A percentile compares a stretch with the other conserved stretches of the same genome.
Evolutionary conservation across 1,140 invertebrate genomes (phyloP).

Genomic region (Pygmarrhopalites habei): DNA sequence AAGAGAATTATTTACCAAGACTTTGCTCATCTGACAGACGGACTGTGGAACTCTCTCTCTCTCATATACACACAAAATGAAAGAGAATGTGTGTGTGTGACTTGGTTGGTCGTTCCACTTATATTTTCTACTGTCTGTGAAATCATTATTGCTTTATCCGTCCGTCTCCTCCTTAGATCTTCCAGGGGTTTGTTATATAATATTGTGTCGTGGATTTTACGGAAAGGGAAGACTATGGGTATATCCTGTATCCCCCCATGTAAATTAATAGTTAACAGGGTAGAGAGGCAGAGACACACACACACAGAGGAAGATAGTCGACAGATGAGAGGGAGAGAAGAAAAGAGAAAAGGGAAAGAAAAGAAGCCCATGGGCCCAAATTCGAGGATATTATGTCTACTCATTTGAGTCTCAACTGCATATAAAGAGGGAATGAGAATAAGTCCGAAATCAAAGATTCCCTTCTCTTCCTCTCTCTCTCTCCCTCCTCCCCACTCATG

Average conservation of each 20-base stretch:
- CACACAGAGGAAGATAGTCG: conserved; percentile 20
- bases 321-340: conserved; percentile 15
- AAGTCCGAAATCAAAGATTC: conserved; percentile 40
- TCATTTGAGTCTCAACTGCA: conserved; percentile 26
- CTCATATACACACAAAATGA: no score
- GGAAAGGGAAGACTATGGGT: no score
- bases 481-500: conserved; percentile 15
- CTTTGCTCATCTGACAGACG: no score
- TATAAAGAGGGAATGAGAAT: conserved; percentile 29
- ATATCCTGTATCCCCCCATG: no score
- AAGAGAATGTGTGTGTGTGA: no score
- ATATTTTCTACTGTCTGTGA: background rate
- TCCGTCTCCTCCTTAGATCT: no score
- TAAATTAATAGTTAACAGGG: background rate
- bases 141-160: conserved; percentile 6
- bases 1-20: background rate
- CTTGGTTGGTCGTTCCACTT: background rate
- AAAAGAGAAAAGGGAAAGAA: conserved; percentile 10
- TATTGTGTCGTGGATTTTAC: no score
- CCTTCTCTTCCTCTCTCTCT: conserved; percentile 1
- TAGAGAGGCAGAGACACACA: no score
- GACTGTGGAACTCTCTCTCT: no score
- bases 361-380: conserved; percentile 22
- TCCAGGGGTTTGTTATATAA: no score
- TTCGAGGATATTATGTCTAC: conserved; percentile 30